These are phyloP conservation scores for Miichthys miiuy DNA, from an alignment of 2,797 vertebrate genomes.

Conservation along the genomic window DNA sequence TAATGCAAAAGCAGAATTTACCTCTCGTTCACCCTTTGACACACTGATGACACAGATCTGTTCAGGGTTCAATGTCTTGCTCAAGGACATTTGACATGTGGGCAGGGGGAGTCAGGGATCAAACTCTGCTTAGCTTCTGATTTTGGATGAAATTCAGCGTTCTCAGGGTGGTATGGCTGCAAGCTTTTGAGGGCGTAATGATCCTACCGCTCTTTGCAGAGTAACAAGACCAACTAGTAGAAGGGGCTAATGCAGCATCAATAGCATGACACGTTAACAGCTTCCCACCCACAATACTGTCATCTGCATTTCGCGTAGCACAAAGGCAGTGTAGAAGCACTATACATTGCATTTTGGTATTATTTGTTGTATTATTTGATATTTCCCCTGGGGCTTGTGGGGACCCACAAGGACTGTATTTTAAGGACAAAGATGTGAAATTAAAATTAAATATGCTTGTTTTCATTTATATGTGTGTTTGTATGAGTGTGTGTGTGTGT, in stretches of 20 bases:
- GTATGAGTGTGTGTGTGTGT: background rate
- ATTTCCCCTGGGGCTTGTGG: background rate
- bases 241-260: background rate
- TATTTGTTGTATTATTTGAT: background rate
- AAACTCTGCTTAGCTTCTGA: background rate
- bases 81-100: constrained; percentile 1
- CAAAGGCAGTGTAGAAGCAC: background rate
- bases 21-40: background rate
- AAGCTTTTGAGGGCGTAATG: background rate
- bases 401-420: background rate
- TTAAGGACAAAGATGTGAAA: constrained; percentile 16
- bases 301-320: background rate
- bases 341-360: constrained; percentile 1
- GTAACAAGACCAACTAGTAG: background rate
- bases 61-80: background rate
- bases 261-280: background rate
- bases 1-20: background rate
- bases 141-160: background rate
- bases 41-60: background rate
- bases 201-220: constrained; percentile 15
- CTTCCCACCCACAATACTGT: background rate
- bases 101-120: background rate
- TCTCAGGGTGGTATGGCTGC: background rate
- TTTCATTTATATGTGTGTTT: background rate
- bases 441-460: background rate